Percentiles rank a stretch among this genome's conserved stretches.
These are phyloP conservation scores for Epirrita christyi DNA, from an alignment of 2,888 invertebrate species.

Conservation along the genomic window DNA sequence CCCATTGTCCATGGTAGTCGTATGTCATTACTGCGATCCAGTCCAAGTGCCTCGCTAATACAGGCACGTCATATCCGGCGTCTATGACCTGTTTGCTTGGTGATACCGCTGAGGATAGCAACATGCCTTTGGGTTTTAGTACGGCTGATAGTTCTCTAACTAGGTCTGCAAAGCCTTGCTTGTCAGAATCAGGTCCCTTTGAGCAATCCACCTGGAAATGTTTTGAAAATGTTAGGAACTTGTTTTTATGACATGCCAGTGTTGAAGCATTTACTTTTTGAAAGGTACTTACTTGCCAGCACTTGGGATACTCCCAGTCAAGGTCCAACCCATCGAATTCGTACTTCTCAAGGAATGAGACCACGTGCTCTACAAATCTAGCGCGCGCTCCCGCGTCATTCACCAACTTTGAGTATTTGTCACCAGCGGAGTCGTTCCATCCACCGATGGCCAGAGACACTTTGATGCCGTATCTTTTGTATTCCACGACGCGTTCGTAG, in stretches of 20 bases:
- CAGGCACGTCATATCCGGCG: conserved; percentile 92
- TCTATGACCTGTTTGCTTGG: conserved; percentile 95
- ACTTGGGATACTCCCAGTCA: conserved; percentile 97
- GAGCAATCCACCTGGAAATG: conserved; percentile 90
- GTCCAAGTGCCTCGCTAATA: conserved; percentile 90
- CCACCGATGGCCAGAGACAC: conserved; percentile 96
- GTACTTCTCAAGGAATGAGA: conserved; percentile 91
- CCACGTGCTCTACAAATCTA: conserved; percentile 89
- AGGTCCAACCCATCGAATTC: conserved; percentile 97
- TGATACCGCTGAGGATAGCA: conserved; percentile 93
- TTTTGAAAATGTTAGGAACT: background rate
- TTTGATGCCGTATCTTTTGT: conserved; percentile 92
- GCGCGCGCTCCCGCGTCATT: conserved; percentile 89
- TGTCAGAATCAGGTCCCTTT: conserved; percentile 93
- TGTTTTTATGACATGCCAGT: background rate
- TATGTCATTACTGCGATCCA: conserved; percentile 98
- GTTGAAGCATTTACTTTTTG: background rate
- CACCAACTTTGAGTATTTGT: conserved; percentile 94
- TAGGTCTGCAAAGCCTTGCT: conserved; percentile 90
- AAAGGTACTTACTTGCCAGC: conserved; percentile 87
- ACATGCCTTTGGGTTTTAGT: conserved; percentile 87
- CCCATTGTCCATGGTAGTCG: conserved; percentile 97
- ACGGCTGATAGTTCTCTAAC: conserved; percentile 89
- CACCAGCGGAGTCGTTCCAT: conserved; percentile 97
- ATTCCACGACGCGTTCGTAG: conserved; percentile 92